Evolutionary conservation across 2,113 vertebrate genomes (phyloP).

Genomic region (Sprattus sprattus): DNA sequence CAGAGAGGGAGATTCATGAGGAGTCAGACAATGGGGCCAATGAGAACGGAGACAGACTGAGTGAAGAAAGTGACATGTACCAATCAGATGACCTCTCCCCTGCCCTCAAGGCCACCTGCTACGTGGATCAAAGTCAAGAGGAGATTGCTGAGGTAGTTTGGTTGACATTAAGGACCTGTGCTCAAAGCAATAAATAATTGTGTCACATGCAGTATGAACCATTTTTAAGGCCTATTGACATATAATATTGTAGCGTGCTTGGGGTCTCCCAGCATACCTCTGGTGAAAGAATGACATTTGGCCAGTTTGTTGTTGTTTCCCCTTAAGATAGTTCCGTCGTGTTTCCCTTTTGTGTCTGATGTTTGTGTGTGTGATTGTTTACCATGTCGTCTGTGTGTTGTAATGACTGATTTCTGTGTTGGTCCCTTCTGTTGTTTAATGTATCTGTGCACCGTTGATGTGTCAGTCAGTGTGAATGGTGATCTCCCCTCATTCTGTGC

Average conservation of each 20-base stretch:
- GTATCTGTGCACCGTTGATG: too few species aligned
- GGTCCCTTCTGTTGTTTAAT: too few species aligned
- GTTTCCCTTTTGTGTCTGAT: too few species aligned
- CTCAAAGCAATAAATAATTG: not conserved
- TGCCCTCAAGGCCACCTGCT: conserved; percentile 73
- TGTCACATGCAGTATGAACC: not conserved
- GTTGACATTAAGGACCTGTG: not conserved
- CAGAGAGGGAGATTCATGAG: conserved; percentile 78
- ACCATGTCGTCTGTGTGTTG: too few species aligned
- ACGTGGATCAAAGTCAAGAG: conserved; percentile 82
- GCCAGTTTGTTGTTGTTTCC: too few species aligned
- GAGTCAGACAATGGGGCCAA: conserved; percentile 77
- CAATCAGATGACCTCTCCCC: conserved; percentile 78
- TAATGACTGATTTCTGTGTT: too few species aligned
- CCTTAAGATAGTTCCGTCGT: too few species aligned
- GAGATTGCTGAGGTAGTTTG: conserved; percentile 83
- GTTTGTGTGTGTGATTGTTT: too few species aligned
- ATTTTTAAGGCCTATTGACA: not conserved
- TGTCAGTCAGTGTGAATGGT: too few species aligned
- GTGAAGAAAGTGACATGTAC: conserved; percentile 81
- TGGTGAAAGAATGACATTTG: too few species aligned
- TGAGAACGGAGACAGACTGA: conserved; percentile 76
- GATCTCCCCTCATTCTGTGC: too few species aligned
- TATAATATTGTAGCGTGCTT: not conserved
- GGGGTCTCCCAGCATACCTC: too few species aligned